Percentiles rank a stretch among this genome's conserved stretches.
Conservation (phyloP, 2,797 vertebrate genomes). For the Mallotus villosus region DNA sequence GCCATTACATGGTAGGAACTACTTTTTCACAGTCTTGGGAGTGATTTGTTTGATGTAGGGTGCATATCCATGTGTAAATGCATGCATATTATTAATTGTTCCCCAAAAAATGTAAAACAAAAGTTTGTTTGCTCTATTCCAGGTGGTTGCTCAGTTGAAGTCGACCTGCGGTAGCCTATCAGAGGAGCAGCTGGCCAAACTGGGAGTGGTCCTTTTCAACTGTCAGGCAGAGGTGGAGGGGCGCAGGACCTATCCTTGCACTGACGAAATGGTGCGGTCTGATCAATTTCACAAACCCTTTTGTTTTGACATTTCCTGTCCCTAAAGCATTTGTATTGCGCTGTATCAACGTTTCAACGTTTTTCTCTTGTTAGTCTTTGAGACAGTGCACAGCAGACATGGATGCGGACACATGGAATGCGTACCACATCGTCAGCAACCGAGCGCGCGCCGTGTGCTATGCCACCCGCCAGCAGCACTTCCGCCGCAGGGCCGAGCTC, state of each 20-base stretch:
- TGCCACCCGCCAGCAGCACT: conserved; percentile 80
- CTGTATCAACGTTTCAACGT: neutral
- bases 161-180: conserved; percentile 69
- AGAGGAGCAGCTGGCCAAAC: conserved; percentile 79
- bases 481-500: conserved; percentile 75
- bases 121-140: neutral
- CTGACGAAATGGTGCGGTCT: conserved; percentile 70
- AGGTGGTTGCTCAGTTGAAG: conserved; percentile 73
- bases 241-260: conserved; percentile 66
- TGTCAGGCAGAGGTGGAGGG: conserved; percentile 77
- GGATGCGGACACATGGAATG: conserved; percentile 84
- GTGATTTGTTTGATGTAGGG: too few species aligned
- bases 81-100: neutral
- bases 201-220: conserved; percentile 77
- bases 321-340: neutral
- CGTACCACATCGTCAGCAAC: conserved; percentile 86
- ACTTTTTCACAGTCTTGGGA: too few species aligned
- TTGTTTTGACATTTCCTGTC: too few species aligned
- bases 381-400: conserved; percentile 78
- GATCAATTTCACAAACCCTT: neutral
- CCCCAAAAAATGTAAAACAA: too few species aligned
- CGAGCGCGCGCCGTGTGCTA: conserved; percentile 82
- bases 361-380: conserved; percentile 63
- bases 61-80: neutral
- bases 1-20: conserved; percentile 61